These are phyloP conservation scores for Lydus trimaculatus DNA, from an alignment of 2,888 invertebrate genomes.

Conservation along the genomic window DNA sequence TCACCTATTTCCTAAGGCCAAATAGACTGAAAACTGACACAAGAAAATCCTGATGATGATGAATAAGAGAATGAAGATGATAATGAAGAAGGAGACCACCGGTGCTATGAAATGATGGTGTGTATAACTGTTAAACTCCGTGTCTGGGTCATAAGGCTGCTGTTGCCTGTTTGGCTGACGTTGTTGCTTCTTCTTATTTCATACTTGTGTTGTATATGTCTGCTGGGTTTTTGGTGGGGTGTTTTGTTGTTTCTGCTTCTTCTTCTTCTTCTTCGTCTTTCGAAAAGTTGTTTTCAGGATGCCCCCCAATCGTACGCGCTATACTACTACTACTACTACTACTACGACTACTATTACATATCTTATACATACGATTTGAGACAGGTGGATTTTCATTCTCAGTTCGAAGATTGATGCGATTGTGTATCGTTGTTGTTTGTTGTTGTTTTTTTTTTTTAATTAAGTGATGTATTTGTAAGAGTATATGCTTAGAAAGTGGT, in stretches of 20 bases:
- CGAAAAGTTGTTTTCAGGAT: constrained; percentile 9
- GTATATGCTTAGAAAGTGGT: constrained; percentile 17
- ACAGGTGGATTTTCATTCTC: constrained; percentile 64
- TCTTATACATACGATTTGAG: constrained; percentile 38
- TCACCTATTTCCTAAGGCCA: constrained; percentile 50
- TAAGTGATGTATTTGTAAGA: constrained; percentile 12
- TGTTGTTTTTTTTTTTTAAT: constrained; percentile 38
- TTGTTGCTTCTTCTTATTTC: not conserved
- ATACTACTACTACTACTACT: constrained; percentile 1
- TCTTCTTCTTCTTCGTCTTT: not conserved
- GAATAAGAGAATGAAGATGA: constrained; percentile 31
- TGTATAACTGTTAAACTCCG: constrained; percentile 64
- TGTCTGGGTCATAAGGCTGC: constrained; percentile 68
- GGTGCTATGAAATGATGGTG: constrained; percentile 55
- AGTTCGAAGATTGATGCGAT: constrained; percentile 35
- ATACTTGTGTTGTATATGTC: constrained; percentile 1
- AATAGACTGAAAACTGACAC: constrained; percentile 38
- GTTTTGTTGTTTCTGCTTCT: constrained; percentile 41
- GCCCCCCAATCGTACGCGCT: constrained; percentile 8
- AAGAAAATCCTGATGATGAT: constrained; percentile 32
- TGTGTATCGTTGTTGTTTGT: constrained; percentile 41
- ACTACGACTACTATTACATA: not conserved
- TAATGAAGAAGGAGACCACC: constrained; percentile 33
- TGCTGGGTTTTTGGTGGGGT: constrained; percentile 22
- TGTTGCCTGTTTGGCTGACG: constrained; percentile 11